Conservation (phyloP, 2,888 invertebrate species). For the Pyrrhia umbra region DNA sequence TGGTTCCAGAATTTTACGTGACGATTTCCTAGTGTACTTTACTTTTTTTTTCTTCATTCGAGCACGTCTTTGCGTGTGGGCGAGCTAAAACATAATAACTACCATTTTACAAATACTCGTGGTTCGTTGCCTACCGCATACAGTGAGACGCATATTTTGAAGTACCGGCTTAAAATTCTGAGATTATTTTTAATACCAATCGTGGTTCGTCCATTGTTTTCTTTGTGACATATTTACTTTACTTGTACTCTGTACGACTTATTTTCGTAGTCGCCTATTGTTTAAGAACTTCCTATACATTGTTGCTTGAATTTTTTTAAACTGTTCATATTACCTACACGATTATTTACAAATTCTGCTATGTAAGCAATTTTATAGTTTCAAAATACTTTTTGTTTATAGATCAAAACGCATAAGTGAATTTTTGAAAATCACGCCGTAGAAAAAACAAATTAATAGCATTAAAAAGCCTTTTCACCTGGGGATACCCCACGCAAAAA, state of each 20-base stretch:
- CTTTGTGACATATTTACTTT: conserved; percentile 84
- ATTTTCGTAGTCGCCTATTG: conserved; percentile 68
- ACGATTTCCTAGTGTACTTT: conserved; percentile 71
- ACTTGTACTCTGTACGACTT: conserved; percentile 61
- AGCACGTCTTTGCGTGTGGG: conserved; percentile 85
- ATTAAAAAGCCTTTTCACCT: conserved; percentile 40
- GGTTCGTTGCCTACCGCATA: conserved; percentile 82
- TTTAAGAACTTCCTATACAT: conserved; percentile 58
- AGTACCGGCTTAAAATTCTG: conserved; percentile 79
- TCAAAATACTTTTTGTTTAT: not conserved
- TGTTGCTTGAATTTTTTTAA: conserved; percentile 56
- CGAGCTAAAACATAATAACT: conserved; percentile 82
- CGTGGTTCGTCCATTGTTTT: conserved; percentile 83
- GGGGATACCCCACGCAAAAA: conserved; percentile 35
- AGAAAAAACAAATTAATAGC: conserved; percentile 28
- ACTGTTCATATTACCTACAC: conserved; percentile 32
- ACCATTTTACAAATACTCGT: conserved; percentile 79
- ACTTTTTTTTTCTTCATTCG: conserved; percentile 70
- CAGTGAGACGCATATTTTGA: conserved; percentile 82
- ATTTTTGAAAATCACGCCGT: not conserved
- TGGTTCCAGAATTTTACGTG: conserved; percentile 66
- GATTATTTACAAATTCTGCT: not conserved
- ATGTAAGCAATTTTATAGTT: not conserved
- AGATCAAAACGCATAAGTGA: not conserved
- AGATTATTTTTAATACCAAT: conserved; percentile 82